Base-by-base conservation (phyloP, 2,113 vertebrate genomes). In the Ailuropoda melanoleuca region DNA sequence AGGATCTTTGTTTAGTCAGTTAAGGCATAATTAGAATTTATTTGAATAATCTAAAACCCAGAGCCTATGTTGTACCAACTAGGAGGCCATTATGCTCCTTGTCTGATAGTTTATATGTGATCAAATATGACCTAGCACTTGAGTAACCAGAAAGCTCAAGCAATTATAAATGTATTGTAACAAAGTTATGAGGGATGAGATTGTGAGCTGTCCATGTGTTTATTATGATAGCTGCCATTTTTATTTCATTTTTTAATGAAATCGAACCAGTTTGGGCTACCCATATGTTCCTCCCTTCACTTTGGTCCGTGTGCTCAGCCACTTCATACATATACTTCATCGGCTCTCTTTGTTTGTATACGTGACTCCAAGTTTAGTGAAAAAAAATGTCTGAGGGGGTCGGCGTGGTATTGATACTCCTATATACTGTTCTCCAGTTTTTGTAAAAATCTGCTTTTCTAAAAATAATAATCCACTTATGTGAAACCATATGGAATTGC, bases 271-370 rank as follows among this genome's bases (percentile, higher is more conserved):
- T 11, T 62, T 64, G 19, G 43, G 24, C 31, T 55, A 31, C 82
- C 58, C 15, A 29, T 34, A 8, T 2, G 4, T 88, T 56, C 31
- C 23, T 3, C 8, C 2, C 21, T 15, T 50, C 37, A 1, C 24
- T 53, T 19, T 53, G 8, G 3, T 19, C 24, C 46, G 15, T 1
- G 1, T 6, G 29, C 29, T 48, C 21, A 23, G 26, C 21, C 10
- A 0, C 10, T 39, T 64, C n/a, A 43, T 24, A 12, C 18, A 8
- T 17, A 0, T 0, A 13, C 19, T 46, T 77, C 50, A 34, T 21
- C 21, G 15, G 5, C 26, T 58, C 12, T 31, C 17, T 48, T 46
- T 10, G 1, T 83, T 60, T 68, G 48, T 26, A 60, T 21, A 39
- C 46, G 12, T 34, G 66, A 39, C 5, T 46, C 18, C n/a, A 55